Conservation (phyloP, 2,888 invertebrate genomes). For the Meta bourneti region DNA sequence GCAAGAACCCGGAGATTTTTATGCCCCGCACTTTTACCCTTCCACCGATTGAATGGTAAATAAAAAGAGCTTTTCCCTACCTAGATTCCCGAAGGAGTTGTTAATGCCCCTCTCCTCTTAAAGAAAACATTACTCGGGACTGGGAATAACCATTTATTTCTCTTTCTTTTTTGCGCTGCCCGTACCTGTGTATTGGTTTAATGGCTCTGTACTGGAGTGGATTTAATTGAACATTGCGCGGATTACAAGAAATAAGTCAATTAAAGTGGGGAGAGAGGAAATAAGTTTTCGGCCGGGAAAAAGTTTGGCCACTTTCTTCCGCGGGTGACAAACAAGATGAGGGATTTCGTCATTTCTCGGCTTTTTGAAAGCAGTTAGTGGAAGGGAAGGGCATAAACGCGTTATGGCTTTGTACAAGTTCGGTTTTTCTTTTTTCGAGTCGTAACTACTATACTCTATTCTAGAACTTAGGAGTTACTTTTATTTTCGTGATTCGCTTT, state of each 20-base stretch:
- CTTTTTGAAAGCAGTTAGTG: too few species aligned
- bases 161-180: constrained; percentile 3
- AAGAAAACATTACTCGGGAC: constrained; percentile 33
- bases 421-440: too few species aligned
- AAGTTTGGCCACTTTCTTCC: neutral
- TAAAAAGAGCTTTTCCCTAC: constrained; percentile 10
- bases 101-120: constrained; percentile 49
- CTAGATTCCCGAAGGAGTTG: constrained; percentile 31
- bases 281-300: neutral
- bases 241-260: constrained; percentile 32
- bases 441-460: too few species aligned
- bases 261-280: neutral
- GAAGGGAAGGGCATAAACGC: too few species aligned
- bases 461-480: too few species aligned
- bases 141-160: constrained; percentile 53
- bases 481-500: too few species aligned
- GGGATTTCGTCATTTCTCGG: too few species aligned
- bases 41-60: constrained; percentile 24
- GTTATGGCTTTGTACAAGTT: too few species aligned
- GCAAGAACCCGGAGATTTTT: constrained; percentile 20
- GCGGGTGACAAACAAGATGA: neutral
- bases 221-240: constrained; percentile 37
- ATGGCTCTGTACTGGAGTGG: constrained; percentile 13
- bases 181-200: constrained; percentile 15
- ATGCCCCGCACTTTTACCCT: constrained; percentile 1